Percentiles rank a stretch among this genome's conserved stretches.
Evolutionary conservation across 2,888 invertebrate species (phyloP).

Genomic region (Drosophila silvestris): DNA sequence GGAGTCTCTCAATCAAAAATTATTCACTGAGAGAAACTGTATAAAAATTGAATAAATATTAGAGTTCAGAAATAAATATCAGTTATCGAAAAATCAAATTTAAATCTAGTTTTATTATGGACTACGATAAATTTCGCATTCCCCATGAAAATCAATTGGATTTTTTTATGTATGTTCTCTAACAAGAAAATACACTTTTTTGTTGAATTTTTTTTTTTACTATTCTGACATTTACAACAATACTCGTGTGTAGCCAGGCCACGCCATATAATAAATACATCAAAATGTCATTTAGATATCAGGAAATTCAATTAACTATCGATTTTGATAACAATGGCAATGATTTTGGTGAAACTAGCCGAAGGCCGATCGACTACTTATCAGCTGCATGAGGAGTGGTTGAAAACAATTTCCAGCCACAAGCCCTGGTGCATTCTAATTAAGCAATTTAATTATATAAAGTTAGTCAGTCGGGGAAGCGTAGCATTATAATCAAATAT

Average conservation of each 20-base stretch:
- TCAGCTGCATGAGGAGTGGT: slow-evolving; percentile 7
- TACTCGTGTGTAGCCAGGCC: neutral
- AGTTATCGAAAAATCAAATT: neutral
- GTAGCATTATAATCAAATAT: slow-evolving; percentile 18
- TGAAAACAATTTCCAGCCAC: slow-evolving; percentile 10
- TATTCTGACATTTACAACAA: slow-evolving; percentile 15
- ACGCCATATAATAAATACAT: slow-evolving; percentile 28
- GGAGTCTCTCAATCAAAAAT: neutral
- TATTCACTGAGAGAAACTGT: neutral
- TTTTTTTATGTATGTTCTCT: neutral
- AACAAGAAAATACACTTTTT: neutral
- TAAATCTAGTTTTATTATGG: neutral
- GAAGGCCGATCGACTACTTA: neutral
- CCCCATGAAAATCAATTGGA: neutral
- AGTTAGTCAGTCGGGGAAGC: slow-evolving; percentile 40
- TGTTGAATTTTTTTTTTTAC: too few species aligned
- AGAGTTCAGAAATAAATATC: neutral
- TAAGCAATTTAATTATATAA: slow-evolving; percentile 65
- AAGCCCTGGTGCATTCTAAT: slow-evolving; percentile 46
- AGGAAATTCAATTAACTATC: slow-evolving; percentile 68
- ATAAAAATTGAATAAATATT: neutral
- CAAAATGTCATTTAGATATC: slow-evolving; percentile 60
- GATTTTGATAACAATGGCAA: slow-evolving; percentile 69
- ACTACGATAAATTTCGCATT: neutral
- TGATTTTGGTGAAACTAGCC: slow-evolving; percentile 33